These are phyloP conservation scores for Antheraea assamensis DNA, from an alignment of 2,888 invertebrate genomes.

Conservation along the genomic window DNA sequence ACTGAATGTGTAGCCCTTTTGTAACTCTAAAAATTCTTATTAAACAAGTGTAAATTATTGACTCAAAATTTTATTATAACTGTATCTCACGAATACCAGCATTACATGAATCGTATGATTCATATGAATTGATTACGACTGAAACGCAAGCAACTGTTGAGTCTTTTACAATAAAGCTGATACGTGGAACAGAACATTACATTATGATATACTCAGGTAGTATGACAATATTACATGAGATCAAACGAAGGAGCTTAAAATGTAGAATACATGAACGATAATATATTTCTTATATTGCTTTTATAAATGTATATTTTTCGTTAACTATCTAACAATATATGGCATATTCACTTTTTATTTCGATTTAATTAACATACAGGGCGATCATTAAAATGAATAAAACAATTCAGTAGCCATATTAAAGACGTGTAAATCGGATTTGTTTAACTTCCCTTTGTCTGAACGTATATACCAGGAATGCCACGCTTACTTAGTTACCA, in stretches of 20 bases:
- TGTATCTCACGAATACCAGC: too few species aligned
- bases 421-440: slow-evolving; percentile 79
- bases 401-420: slow-evolving; percentile 56
- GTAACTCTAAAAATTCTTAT: too few species aligned
- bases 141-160: neutral
- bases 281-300: too few species aligned
- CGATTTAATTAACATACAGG: neutral
- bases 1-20: too few species aligned
- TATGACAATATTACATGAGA: neutral
- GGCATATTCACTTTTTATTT: neutral
- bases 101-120: too few species aligned
- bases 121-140: neutral
- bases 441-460: slow-evolving; percentile 78
- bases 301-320: too few species aligned
- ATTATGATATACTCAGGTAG: neutral
- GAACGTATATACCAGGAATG: slow-evolving; percentile 55
- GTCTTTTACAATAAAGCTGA: neutral
- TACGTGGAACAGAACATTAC: neutral
- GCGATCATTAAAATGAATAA: slow-evolving; percentile 56
- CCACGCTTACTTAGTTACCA: slow-evolving; percentile 75
- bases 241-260: too few species aligned
- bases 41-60: too few species aligned
- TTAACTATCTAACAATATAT: neutral
- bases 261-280: too few species aligned
- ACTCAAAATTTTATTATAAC: too few species aligned